Evolutionary conservation across 1,140 invertebrate genomes (phyloP).

Genomic region (Oncopodura yosiiana): DNA sequence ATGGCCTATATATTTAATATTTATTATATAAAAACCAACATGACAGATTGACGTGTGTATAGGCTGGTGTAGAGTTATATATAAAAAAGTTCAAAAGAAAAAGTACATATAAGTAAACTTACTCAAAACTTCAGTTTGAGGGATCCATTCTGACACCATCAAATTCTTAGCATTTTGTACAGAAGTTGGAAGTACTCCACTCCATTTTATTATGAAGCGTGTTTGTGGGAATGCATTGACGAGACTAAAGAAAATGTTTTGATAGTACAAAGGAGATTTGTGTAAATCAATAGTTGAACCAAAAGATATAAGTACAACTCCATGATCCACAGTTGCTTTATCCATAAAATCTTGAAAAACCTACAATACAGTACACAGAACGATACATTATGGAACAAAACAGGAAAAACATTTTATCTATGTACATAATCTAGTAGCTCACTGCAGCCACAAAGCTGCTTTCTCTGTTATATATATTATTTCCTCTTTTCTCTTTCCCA

Average conservation of each 20-base stretch:
- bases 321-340: neutral
- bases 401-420: too few relatives aligned
- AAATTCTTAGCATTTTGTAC: slow-evolving; percentile 1
- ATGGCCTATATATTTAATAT: slow-evolving; percentile 36
- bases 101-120: neutral
- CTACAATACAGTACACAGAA: too few relatives aligned
- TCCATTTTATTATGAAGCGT: neutral
- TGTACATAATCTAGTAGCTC: too few relatives aligned
- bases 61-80: neutral
- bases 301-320: slow-evolving; percentile 4
- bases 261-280: neutral
- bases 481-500: too few relatives aligned
- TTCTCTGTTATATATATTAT: too few relatives aligned
- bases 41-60: neutral
- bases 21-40: too few relatives aligned
- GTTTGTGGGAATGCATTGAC: neutral
- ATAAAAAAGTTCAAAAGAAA: neutral
- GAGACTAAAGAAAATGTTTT: neutral
- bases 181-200: neutral
- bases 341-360: slow-evolving; percentile 2
- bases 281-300: slow-evolving; percentile 1
- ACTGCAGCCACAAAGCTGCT: too few relatives aligned
- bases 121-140: slow-evolving; percentile 12
- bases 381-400: too few relatives aligned
- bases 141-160: slow-evolving; percentile 1